Base-by-base conservation (phyloP, 2,797 vertebrate genomes). In the Cichlasoma orientale region DNA sequence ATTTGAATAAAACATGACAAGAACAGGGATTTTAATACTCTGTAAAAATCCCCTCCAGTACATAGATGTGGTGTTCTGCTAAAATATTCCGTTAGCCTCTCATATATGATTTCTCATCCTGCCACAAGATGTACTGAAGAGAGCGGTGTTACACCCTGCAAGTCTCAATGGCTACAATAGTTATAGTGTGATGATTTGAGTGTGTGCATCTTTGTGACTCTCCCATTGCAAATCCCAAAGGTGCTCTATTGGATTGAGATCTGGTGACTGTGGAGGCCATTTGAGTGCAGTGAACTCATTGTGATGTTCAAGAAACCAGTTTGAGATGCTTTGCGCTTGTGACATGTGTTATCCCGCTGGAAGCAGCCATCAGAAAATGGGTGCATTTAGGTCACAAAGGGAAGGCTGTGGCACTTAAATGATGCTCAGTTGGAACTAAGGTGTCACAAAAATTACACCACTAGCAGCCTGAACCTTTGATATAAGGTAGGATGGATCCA, bases 1-100 rank as follows among this genome's bases (percentile, higher is more conserved):
- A 33, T 87, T 36, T 89, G 63, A 91, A 92, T 86, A 82, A 90
- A 89, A 86, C 79, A 86, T 86, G 84, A 85, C 29, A 82, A 21
- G 1, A 73, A 71, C 71, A 77, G 74, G 72, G 77, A 84, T 86
- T 44, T 23, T 70, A 68, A 74, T 56, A 52, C 41, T 14, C 53
- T 72, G 69, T 58, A 72, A 79, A 89, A 89, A 87, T 69, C 56
- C 78, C 78, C 79, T 79, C 68, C 58, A 75, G 90, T 79, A 57
- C 59, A 70, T 27, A 53, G 54, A 59, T 80, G 73, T 16, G 44
- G 61, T 25, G 54, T 78, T 78, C 27, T 70, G 68, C 41, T 71
- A 61, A 80, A 75, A 77, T 70, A 25, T 86, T 88, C 77, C 69
- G 77, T 89, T 77, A 87, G 70, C 59, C 18, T n/a, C 27, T 59